Percentiles rank a stretch among this genome's conserved stretches.
phyloP scores from a whole-genome alignment of 2,797 vertebrate genomes.

The Eulemur rubriventer region DNA sequence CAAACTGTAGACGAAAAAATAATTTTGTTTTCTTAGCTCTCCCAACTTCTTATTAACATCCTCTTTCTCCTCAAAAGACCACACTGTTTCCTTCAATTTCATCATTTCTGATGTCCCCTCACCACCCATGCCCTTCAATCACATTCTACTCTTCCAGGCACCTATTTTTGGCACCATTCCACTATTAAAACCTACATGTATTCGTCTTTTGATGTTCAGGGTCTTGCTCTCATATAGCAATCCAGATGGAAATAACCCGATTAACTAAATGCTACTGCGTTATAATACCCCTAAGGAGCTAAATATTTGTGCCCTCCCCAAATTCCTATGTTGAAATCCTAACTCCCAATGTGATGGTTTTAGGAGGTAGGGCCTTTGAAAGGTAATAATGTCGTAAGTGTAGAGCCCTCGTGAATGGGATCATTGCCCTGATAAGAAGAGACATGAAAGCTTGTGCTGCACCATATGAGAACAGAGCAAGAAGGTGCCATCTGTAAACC shows the following conservation, averaged over 20 bases:
- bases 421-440: not conserved
- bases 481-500: not conserved
- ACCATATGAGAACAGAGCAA: not conserved
- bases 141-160: not conserved
- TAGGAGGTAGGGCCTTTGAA: not conserved
- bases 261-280: not conserved
- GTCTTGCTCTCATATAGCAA: not conserved
- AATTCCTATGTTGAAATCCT: not conserved
- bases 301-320: not conserved
- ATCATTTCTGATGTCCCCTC: not conserved
- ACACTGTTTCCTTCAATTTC: not conserved
- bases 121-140: not conserved
- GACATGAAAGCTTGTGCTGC: not conserved
- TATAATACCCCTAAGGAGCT: not conserved
- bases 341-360: not conserved
- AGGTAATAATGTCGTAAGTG: not conserved
- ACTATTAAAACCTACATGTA: not conserved
- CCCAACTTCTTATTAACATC: conserved; percentile 25
- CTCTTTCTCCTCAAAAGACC: not conserved
- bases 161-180: not conserved
- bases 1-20: not conserved
- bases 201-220: not conserved
- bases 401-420: not conserved
- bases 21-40: not conserved
- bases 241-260: not conserved